phyloP scores from a whole-genome alignment of 2,113 vertebrate species.

The Rynchops niger region DNA sequence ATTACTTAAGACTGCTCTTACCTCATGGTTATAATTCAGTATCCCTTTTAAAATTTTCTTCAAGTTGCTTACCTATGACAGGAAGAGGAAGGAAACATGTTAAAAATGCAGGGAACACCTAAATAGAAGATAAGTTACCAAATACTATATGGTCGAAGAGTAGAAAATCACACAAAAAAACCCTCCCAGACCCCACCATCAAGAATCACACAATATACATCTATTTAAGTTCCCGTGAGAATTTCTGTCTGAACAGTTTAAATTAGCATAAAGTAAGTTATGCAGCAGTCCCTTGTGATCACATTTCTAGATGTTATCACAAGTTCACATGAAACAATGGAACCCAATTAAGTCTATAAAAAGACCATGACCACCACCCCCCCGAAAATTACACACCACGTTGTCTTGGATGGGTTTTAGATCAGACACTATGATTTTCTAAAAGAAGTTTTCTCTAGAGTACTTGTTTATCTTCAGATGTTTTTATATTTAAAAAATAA shows the following conservation, averaged over 20 bases:
- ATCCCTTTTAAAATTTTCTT: conserved; percentile 94
- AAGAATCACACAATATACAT: not conserved
- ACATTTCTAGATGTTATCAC: not conserved
- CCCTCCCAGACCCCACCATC: not conserved
- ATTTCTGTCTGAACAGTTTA: not conserved
- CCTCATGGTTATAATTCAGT: conserved; percentile 93
- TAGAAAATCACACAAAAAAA: not conserved
- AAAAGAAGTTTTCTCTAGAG: not conserved
- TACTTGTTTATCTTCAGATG: not conserved
- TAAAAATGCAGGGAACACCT: not conserved
- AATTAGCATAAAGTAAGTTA: not conserved
- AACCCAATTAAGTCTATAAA: not conserved
- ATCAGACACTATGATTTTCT: not conserved
- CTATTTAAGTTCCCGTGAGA: not conserved
- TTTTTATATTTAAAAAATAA: not conserved
- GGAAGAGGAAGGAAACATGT: not conserved
- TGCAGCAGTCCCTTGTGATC: not conserved
- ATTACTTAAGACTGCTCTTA: conserved; percentile 59
- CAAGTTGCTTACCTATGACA: conserved; percentile 87
- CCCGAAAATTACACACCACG: not conserved
- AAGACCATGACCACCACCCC: not conserved
- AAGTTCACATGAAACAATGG: not conserved
- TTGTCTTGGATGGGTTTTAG: not conserved
- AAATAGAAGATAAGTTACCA: not conserved
- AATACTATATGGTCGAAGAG: not conserved